Evolutionary conservation across 1,140 invertebrate species (phyloP).

Genomic region (Xylocopa sonorina): DNA sequence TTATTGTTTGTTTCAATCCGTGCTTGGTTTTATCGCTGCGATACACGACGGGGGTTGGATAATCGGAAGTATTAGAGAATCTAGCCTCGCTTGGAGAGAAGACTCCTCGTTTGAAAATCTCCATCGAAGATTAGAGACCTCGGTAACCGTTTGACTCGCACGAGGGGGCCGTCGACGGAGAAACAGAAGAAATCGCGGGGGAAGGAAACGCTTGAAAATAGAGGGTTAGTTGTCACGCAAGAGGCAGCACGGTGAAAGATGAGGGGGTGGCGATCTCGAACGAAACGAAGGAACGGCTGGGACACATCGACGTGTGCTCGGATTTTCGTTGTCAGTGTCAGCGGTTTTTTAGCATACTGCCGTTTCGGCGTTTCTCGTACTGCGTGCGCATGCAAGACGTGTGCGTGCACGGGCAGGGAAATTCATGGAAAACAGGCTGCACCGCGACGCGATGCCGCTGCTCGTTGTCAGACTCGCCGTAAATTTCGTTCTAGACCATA

Average conservation of each 20-base stretch:
- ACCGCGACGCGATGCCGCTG: neutral
- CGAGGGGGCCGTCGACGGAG: conserved; percentile 21
- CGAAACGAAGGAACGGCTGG: too few species aligned
- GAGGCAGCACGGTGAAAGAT: neutral
- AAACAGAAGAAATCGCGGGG: neutral
- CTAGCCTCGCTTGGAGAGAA: too few species aligned
- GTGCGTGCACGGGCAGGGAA: conserved; percentile 24
- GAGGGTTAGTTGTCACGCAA: conserved; percentile 20
- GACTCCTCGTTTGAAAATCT: too few species aligned
- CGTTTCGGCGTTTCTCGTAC: conserved; percentile 62
- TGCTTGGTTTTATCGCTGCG: neutral
- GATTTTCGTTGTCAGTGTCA: conserved; percentile 63
- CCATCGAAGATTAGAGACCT: neutral
- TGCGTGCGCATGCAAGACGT: conserved; percentile 39
- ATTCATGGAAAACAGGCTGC: conserved; percentile 29
- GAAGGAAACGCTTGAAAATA: conserved; percentile 14
- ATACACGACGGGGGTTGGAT: too few species aligned
- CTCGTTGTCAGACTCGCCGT: conserved; percentile 6
- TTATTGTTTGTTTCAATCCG: neutral
- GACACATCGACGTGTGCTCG: too few species aligned
- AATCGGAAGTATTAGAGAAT: too few species aligned
- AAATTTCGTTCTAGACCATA: conserved; percentile 8
- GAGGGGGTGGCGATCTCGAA: conserved; percentile 4
- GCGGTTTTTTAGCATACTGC: conserved; percentile 71
- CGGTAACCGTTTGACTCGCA: neutral